Conservation (phyloP, 1,140 invertebrate species). For the Pachypeltis micranthus region DNA sequence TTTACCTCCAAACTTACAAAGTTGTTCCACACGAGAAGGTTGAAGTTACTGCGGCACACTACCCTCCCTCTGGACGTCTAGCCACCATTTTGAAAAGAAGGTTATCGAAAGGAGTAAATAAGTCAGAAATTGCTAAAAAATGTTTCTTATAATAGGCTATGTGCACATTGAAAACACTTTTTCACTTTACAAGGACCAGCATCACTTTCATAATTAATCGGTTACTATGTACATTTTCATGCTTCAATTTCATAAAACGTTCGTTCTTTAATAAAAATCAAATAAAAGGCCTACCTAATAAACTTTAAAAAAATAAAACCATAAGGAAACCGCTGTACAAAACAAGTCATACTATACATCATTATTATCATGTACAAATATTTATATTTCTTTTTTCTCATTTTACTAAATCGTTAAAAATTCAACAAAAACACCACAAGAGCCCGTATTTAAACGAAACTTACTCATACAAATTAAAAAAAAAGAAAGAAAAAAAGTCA, state of each 20-base stretch:
- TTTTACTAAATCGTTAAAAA: conserved; percentile 21
- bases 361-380: not conserved
- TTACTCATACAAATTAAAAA: conserved; percentile 29
- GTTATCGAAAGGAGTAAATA: not conserved
- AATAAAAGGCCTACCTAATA: conserved; percentile 17
- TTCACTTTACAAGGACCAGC: conserved; percentile 43
- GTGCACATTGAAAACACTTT: conserved; percentile 46
- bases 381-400: conserved; percentile 1
- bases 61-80: too few relatives aligned
- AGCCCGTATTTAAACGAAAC: conserved; percentile 20
- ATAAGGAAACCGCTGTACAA: conserved; percentile 29
- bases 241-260: not conserved
- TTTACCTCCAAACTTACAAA: too few relatives aligned
- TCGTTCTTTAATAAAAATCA: conserved; percentile 28
- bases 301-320: conserved; percentile 26
- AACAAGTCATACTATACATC: conserved; percentile 22
- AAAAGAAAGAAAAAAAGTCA: conserved; percentile 22
- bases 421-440: conserved; percentile 21
- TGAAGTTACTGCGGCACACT: too few relatives aligned
- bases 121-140: conserved; percentile 17
- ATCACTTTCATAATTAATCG: conserved; percentile 44
- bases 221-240: conserved; percentile 35
- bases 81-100: not conserved
- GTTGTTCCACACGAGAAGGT: too few relatives aligned
- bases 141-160: conserved; percentile 37